Conservation (phyloP, 2,113 vertebrate species). For the Sylvia atricapilla region DNA sequence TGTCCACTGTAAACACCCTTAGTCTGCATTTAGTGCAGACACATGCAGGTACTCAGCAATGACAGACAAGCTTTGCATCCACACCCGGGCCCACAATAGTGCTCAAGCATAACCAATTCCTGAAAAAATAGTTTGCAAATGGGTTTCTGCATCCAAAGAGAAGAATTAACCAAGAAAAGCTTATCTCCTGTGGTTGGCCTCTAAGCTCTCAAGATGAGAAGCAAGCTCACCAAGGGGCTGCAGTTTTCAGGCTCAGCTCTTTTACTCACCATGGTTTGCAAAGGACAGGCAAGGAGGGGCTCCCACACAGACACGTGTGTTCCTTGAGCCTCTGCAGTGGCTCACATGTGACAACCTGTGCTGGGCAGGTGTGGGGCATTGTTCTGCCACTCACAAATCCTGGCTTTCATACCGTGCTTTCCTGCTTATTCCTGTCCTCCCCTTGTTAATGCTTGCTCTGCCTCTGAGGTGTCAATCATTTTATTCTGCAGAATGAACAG, state of each 20-base stretch:
- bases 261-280: neutral
- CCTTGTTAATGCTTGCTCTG: neutral
- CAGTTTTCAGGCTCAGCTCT: neutral
- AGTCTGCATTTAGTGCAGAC: conserved; percentile 10
- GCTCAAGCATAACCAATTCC: neutral
- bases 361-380: neutral
- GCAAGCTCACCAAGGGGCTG: neutral
- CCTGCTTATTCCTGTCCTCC: neutral
- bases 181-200: neutral
- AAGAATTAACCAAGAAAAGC: neutral
- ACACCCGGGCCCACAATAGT: neutral
- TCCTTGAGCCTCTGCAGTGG: neutral
- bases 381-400: neutral
- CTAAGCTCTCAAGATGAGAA: neutral
- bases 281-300: neutral
- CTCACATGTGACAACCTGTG: rapidly evolving
- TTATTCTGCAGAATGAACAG: neutral
- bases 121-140: neutral
- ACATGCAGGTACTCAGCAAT: neutral
- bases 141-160: neutral
- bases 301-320: too few relatives aligned
- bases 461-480: neutral
- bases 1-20: conserved; percentile 25
- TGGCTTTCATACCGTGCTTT: neutral
- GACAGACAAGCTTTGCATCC: neutral